Evolutionary conservation across 2,888 invertebrate species (phyloP).

Genomic region (Candidula unifasciata): DNA sequence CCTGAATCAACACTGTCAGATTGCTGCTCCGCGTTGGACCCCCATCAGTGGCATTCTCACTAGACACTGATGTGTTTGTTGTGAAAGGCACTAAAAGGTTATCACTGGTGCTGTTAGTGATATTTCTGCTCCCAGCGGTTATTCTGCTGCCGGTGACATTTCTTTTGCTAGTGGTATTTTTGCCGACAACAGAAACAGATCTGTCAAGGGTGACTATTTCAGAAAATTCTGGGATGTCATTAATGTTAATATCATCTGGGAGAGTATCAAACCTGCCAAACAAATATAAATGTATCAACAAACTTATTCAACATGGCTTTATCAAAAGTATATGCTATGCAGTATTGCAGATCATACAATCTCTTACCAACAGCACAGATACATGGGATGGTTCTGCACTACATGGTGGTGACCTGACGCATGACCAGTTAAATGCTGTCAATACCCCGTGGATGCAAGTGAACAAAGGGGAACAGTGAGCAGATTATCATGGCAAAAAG

Average conservation of each 20-base stretch:
- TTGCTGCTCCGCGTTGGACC: slow-evolving; percentile 23
- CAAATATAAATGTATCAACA: neutral
- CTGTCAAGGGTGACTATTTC: neutral
- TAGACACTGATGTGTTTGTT: neutral
- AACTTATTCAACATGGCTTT: neutral
- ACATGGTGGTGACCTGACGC: no score
- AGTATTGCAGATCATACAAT: no score
- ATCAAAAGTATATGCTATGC: no score
- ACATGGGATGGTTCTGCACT: no score
- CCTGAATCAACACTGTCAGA: slow-evolving; percentile 36
- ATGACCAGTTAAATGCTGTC: no score
- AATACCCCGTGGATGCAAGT: no score
- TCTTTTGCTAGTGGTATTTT: neutral
- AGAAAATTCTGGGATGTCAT: neutral
- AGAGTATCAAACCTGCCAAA: slow-evolving; percentile 21
- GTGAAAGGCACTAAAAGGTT: neutral
- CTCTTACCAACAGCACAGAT: no score
- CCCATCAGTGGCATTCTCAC: neutral
- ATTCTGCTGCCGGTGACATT: neutral
- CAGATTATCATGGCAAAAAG: no score
- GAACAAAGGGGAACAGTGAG: no score
- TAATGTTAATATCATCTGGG: neutral
- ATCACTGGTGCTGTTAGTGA: neutral
- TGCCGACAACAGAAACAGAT: neutral
- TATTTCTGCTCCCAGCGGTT: neutral